phyloP scores from a whole-genome alignment of 1,140 invertebrate genomes.

The Pseudomyrmex cubaensis region DNA sequence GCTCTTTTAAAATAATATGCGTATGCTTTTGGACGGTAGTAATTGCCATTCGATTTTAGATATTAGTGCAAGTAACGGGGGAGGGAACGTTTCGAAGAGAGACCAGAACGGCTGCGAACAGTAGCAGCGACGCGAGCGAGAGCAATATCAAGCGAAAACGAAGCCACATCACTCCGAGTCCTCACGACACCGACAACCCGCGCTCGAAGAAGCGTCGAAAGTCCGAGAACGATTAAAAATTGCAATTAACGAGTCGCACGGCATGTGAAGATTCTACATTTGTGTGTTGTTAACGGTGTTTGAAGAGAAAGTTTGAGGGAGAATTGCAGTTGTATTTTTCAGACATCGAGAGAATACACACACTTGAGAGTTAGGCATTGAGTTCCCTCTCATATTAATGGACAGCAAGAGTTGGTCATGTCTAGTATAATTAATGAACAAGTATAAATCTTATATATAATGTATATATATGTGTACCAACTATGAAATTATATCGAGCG shows the following conservation, averaged over 20 bases:
- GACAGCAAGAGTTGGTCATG: too few relatives aligned
- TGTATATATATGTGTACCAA: not conserved
- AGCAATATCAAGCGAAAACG: conserved; percentile 80
- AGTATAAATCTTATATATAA: not conserved
- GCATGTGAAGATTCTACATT: conserved; percentile 16
- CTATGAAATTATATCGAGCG: not conserved
- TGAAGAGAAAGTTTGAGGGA: not conserved
- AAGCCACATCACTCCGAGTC: conserved; percentile 81
- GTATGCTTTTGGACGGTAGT: not conserved
- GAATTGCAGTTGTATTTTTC: not conserved
- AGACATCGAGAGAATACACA: not conserved
- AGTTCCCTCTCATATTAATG: too few relatives aligned
- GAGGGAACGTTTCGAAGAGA: conserved; percentile 82
- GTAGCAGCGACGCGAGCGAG: conserved; percentile 79
- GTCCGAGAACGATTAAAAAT: conserved; percentile 81
- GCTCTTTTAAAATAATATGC: not conserved
- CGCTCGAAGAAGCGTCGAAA: conserved; percentile 83
- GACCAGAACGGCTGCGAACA: conserved; percentile 83
- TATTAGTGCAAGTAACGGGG: conserved; percentile 81
- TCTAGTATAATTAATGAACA: too few relatives aligned
- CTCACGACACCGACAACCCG: conserved; percentile 80
- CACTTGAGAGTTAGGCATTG: not conserved
- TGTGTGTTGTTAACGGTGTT: not conserved
- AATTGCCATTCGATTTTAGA: conserved; percentile 72
- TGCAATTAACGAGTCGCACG: not conserved